These are phyloP conservation scores for Drosophila mimetica DNA, from an alignment of 2,888 invertebrate genomes.

Conservation along the genomic window DNA sequence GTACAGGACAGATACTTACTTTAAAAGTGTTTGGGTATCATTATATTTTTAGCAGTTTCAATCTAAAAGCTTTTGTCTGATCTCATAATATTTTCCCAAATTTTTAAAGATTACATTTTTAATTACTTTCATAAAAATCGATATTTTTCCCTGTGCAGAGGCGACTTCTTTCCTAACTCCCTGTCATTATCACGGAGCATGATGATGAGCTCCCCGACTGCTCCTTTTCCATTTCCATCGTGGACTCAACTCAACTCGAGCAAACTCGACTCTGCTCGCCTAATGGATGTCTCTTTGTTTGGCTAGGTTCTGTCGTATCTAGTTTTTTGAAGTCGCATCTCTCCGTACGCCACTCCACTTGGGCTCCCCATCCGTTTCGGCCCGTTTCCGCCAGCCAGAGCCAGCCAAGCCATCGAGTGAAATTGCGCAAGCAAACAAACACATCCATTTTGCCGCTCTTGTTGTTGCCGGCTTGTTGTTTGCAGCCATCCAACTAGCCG, in stretches of 20 bases:
- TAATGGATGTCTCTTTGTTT: conserved; percentile 64
- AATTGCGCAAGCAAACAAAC: conserved; percentile 65
- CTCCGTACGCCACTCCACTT: conserved; percentile 30
- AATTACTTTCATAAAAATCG: too few species aligned
- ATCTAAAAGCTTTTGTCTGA: neutral
- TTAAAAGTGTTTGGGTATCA: too few species aligned
- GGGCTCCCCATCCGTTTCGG: conserved; percentile 22
- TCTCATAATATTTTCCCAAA: neutral
- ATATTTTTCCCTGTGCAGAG: conserved; percentile 7
- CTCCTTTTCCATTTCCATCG: conserved; percentile 55
- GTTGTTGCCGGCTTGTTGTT: conserved; percentile 13
- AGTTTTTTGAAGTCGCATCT: conserved; percentile 72
- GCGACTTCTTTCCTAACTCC: conserved; percentile 14
- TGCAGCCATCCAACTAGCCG: conserved; percentile 28
- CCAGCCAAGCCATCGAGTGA: conserved; percentile 40
- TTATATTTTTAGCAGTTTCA: too few species aligned
- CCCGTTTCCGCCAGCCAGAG: conserved; percentile 23
- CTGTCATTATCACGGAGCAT: conserved; percentile 23
- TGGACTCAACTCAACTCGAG: conserved; percentile 27
- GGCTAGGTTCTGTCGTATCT: conserved; percentile 65
- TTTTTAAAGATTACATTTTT: neutral
- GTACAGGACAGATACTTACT: too few species aligned
- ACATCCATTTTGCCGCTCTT: conserved; percentile 49
- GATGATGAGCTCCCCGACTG: conserved; percentile 27
- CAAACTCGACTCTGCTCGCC: conserved; percentile 33